These are phyloP conservation scores for Leptodactylus fuscus DNA, from an alignment of 2,113 vertebrate species.

Conservation along the genomic window DNA sequence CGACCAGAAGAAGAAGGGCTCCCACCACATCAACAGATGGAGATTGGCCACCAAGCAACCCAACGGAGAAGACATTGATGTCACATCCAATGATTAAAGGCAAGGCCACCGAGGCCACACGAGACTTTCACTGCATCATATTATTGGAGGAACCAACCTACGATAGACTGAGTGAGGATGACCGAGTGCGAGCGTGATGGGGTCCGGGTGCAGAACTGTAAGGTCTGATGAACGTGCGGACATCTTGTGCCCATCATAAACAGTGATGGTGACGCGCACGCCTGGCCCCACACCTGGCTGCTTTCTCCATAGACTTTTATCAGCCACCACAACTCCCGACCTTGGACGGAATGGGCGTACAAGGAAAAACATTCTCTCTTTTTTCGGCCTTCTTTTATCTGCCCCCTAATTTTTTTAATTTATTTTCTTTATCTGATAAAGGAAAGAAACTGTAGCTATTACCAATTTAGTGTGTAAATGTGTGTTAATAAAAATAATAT, in stretches of 20 bases:
- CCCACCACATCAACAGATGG: constrained; percentile 97
- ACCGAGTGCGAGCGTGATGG: neutral
- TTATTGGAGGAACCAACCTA: neutral
- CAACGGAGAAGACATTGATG: constrained; percentile 92
- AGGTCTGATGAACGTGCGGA: neutral
- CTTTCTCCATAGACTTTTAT: constrained; percentile 50
- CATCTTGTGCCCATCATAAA: neutral
- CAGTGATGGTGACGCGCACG: neutral
- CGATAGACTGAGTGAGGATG: neutral
- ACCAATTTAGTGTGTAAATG: constrained; percentile 69
- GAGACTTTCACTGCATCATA: constrained; percentile 6
- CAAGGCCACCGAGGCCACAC: neutral
- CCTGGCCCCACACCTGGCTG: neutral
- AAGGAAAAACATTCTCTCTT: constrained; percentile 28
- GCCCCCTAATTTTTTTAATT: constrained; percentile 40
- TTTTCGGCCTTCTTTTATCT: constrained; percentile 9
- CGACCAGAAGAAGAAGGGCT: constrained; percentile 96
- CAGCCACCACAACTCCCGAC: constrained; percentile 37
- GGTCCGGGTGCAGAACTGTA: neutral
- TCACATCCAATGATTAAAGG: constrained; percentile 90
- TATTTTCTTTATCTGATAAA: constrained; percentile 23
- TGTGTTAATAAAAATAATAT: constrained; percentile 69
- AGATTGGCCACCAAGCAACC: constrained; percentile 94
- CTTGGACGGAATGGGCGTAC: constrained; percentile 30
- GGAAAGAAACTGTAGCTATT: constrained; percentile 58